Evolutionary conservation across 1,140 invertebrate genomes (phyloP), one percentile per base, ranked within the genome.

Genomic region (Aporrectodea caliginosa): DNA sequence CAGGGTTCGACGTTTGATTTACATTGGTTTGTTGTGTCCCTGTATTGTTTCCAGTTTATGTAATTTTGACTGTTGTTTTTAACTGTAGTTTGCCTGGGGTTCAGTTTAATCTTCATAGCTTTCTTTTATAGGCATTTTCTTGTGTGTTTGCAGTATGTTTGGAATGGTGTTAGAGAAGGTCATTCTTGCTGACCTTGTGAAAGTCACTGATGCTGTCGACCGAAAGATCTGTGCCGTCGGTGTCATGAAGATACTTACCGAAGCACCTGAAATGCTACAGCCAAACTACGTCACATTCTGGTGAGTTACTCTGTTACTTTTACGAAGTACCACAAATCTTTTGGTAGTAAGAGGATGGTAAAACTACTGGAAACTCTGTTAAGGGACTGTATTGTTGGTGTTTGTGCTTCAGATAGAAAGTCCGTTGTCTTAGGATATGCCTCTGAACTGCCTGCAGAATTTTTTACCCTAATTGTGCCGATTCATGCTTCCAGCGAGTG

Each of bases 81-180:
- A 12, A 12, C 43, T 58, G 43, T n/a, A n/a, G n/a, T n/a, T n/a
- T n/a, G n/a, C n/a, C n/a, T n/a, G n/a, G n/a, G n/a, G n/a, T n/a
- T n/a, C n/a, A n/a, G n/a, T n/a, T n/a, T n/a, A n/a, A n/a, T n/a
- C n/a, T n/a, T n/a, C 43, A 58, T 22, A 58, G 6, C 6, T n/a
- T 31, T 0, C 1, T 73, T 29, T 58, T 72, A 27, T 72, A n/a
- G 70, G 70, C 30, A 72, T 72, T n/a, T 6, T 14, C 27, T 27
- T 72, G 70, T 72, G n/a, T n/a, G n/a, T 69, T 72, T 89, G 16
- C 85, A 94, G 93, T 84, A 95, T 99, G 93, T 98, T 98, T 90
- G 92, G 91, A 33, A 97, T 97, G 95, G 93, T 98, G 22, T 83
- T 96, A 43, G 95, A 98, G 85, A 92, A 94, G 75, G 90, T 98